A percentile compares a stretch with the other conserved stretches of the same genome.
phyloP scores from a whole-genome alignment of 2,888 invertebrate species.

The Cheilosia grossa region DNA sequence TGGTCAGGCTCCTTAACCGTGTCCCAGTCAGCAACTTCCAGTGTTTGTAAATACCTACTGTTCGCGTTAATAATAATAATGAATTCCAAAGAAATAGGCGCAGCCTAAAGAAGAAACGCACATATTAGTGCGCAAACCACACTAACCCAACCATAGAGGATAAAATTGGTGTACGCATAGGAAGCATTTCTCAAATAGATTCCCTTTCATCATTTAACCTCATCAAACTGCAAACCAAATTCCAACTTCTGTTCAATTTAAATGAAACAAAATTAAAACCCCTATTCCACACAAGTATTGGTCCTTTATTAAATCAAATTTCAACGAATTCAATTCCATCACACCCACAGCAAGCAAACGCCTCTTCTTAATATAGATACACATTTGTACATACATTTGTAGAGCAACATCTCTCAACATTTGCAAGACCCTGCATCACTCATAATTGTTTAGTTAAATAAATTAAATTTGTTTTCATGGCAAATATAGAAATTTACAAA shows the following conservation, averaged over 20 bases:
- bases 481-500: constrained; percentile 7
- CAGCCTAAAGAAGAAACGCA: no score
- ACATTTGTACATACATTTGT: constrained; percentile 16
- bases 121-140: no score
- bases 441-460: constrained; percentile 39
- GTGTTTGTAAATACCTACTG: no score
- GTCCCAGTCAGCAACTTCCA: no score
- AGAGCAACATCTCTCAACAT: neutral
- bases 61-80: no score
- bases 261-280: neutral
- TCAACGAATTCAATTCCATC: neutral
- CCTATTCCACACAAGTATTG: neutral
- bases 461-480: constrained; percentile 24
- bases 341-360: neutral
- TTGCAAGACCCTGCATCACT: constrained; percentile 47
- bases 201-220: neutral
- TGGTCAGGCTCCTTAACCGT: no score
- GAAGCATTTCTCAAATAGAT: neutral
- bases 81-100: no score
- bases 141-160: no score
- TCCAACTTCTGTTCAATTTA: neutral
- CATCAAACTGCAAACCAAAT: neutral
- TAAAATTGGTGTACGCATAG: neutral
- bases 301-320: neutral
- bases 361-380: neutral